phyloP scores from a whole-genome alignment of 2,113 vertebrate species.

The Mesoclemmys tuberculata region DNA sequence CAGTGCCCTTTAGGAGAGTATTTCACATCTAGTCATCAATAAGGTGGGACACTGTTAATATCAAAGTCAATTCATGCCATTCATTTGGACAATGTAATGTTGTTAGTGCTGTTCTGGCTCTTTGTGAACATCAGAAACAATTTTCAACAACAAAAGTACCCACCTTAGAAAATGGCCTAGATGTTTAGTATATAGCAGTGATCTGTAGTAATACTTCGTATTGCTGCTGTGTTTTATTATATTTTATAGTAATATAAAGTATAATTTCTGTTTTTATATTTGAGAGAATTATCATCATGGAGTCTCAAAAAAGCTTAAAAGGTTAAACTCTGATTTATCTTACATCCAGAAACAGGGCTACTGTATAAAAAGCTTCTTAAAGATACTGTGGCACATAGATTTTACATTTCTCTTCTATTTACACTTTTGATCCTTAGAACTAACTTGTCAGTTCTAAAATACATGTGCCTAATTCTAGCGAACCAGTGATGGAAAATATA shows the following conservation, averaged over 20 bases:
- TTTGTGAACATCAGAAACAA: neutral
- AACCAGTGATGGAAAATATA: slow-evolving; percentile 9
- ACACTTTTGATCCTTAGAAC: neutral
- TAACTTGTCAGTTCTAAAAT: slow-evolving; percentile 39
- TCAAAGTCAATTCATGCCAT: slow-evolving; percentile 1
- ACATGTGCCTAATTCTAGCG: slow-evolving; percentile 30
- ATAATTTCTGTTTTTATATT: neutral
- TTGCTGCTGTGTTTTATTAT: neutral
- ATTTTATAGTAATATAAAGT: neutral
- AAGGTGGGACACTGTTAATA: neutral
- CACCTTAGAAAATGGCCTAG: neutral
- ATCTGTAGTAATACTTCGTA: neutral
- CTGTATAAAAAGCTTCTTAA: neutral
- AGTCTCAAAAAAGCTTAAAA: neutral
- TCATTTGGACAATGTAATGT: neutral
- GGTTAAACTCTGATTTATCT: slow-evolving; percentile 7
- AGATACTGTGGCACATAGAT: neutral
- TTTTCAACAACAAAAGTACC: neutral
- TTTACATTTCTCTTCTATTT: neutral
- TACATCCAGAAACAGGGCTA: neutral
- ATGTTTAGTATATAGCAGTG: neutral
- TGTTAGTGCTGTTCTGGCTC: neutral
- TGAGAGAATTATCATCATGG: neutral
- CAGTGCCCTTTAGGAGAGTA: neutral
- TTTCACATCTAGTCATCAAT: neutral